A percentile compares a stretch with the other conserved stretches of the same genome.
Evolutionary conservation across 2,113 vertebrate genomes (phyloP).

Genomic region (Pogonocichla stellata): DNA sequence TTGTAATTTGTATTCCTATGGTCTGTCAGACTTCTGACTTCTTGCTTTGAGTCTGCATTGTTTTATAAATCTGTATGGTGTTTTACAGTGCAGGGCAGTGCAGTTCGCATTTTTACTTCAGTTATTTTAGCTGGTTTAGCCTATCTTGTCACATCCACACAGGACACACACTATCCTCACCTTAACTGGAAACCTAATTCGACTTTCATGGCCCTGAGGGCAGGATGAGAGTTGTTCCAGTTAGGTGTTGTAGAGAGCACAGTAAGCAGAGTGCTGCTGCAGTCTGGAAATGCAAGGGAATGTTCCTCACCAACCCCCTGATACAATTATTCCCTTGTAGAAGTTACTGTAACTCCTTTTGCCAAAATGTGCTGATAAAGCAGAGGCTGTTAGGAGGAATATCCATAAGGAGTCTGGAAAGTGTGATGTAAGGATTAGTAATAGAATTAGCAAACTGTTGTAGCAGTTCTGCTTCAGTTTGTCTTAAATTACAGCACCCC

Average conservation of each 20-base stretch:
- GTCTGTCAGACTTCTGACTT: background rate
- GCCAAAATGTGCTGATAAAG: background rate
- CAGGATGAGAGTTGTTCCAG: background rate
- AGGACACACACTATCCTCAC: background rate
- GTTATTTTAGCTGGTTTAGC: background rate
- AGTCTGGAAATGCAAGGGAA: background rate
- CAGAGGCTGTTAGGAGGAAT: background rate
- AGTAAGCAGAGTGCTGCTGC: background rate
- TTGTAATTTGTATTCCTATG: rapidly evolving
- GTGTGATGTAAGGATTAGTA: background rate
- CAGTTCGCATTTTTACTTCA: background rate
- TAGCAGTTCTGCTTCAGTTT: background rate
- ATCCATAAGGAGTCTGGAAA: background rate
- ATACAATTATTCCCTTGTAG: background rate
- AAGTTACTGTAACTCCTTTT: background rate
- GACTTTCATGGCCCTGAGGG: background rate
- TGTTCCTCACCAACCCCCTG: background rate
- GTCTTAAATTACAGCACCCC: background rate
- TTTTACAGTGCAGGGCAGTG: background rate
- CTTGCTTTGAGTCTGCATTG: background rate
- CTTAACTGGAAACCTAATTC: background rate
- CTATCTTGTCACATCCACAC: background rate
- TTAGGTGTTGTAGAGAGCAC: background rate
- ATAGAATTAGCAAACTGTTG: background rate
- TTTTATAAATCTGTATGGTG: background rate